Conservation (phyloP, 1,140 invertebrate species). For the Diorhabda sublineata region DNA sequence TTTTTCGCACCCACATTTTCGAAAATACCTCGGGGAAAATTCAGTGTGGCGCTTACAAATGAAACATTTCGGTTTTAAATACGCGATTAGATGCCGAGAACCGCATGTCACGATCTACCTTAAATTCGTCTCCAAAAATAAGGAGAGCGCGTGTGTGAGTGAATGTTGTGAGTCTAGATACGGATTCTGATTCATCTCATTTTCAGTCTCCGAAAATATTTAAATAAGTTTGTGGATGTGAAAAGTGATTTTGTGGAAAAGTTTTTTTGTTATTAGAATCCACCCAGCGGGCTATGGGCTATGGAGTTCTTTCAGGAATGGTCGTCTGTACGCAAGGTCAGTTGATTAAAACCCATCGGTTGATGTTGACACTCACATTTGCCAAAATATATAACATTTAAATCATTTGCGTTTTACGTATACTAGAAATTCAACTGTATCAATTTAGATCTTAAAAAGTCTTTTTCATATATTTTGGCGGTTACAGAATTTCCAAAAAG, state of each 20-base stretch:
- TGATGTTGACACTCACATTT: conserved; percentile 10
- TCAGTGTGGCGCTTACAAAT: background rate
- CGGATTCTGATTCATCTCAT: conserved; percentile 4
- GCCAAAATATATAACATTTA: background rate
- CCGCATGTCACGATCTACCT: conserved; percentile 22
- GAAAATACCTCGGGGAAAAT: background rate
- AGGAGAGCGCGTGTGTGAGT: conserved; percentile 21
- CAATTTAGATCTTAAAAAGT: too few species aligned
- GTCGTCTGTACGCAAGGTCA: conserved; percentile 17
- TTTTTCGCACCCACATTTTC: background rate
- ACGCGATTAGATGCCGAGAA: background rate
- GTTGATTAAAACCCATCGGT: background rate
- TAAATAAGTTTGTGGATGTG: conserved; percentile 10
- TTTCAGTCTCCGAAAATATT: conserved; percentile 15
- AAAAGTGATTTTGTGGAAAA: background rate
- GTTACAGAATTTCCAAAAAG: too few species aligned
- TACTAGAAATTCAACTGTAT: too few species aligned
- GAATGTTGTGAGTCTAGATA: background rate
- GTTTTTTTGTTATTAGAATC: too few species aligned
- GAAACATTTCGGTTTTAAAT: background rate
- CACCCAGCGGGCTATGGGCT: conserved; percentile 31
- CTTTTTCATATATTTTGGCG: too few species aligned
- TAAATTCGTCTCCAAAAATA: conserved; percentile 39
- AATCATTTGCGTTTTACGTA: too few species aligned
- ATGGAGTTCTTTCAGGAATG: conserved; percentile 44